Conservation (phyloP, 2,797 vertebrate species). For the Harpagifer antarcticus region DNA sequence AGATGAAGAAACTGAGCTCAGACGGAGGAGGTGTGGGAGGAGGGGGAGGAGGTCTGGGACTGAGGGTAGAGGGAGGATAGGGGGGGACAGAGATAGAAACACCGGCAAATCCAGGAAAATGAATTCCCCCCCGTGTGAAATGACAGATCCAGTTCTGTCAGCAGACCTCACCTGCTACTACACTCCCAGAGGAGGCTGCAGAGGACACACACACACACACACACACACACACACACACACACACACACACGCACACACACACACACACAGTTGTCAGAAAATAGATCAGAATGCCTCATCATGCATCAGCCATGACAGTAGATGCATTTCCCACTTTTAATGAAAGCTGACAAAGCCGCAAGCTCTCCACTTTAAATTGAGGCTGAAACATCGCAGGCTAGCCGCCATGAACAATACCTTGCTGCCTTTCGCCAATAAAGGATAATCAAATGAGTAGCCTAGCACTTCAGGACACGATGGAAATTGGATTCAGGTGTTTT, state of each 20-base stretch:
- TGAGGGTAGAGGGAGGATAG: neutral
- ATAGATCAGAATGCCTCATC: conserved; percentile 48
- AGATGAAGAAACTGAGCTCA: conserved; percentile 70
- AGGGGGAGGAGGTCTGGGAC: conserved; percentile 16
- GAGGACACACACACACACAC: conserved; percentile 37
- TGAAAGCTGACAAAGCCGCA: conserved; percentile 45
- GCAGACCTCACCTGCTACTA: conserved; percentile 72
- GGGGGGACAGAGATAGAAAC: conserved; percentile 14
- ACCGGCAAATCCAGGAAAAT: conserved; percentile 65
- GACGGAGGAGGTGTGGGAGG: conserved; percentile 4
- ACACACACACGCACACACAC: neutral
- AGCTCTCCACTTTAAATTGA: conserved; percentile 54
- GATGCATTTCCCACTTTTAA: conserved; percentile 47
- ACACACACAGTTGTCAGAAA: conserved; percentile 7
- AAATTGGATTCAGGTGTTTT: conserved; percentile 49
- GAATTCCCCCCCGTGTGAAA: conserved; percentile 67
- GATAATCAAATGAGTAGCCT: conserved; percentile 45
- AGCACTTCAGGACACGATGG: conserved; percentile 26
- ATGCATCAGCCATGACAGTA: conserved; percentile 36
- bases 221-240: neutral
- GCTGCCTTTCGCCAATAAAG: conserved; percentile 28
- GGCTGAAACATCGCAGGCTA: conserved; percentile 26
- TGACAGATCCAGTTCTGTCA: conserved; percentile 82
- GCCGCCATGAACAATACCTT: conserved; percentile 13
- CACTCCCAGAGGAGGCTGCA: conserved; percentile 59